Evolutionary conservation across 2,888 invertebrate species (phyloP), one percentile per base, ranked within the genome.

Genomic region (Ophioninae sp.): DNA sequence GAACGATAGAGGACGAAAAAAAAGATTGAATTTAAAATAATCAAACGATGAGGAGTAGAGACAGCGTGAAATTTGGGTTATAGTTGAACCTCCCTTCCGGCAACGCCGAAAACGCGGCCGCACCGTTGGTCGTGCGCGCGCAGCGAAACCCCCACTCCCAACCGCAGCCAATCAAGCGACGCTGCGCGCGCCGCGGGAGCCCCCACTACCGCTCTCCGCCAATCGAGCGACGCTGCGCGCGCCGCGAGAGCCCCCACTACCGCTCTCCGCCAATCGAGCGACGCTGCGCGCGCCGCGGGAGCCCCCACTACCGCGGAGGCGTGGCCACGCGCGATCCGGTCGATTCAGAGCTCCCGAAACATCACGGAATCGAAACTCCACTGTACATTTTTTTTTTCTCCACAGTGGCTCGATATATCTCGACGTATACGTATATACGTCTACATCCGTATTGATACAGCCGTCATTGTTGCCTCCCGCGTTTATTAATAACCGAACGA

Each of bases 401-500:
- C 59, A 20, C 20, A 17, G 10, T 7, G 37, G 37, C 6, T 37
- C 17, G 39, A 39, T 37, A 64, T 64, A 62, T 62, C 10, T 7
- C 3, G 7, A 21, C 59, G 62, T 20, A 62, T 30, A 62, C 6
- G 1, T 64, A 64, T 64, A 64, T 17, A 13, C n/a, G 37, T n/a
- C n/a, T 64, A 64, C n/a, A 37, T 64, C 1, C 39, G 3, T 30
- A 59, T 21, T 30, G 13, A 62, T 30, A 64, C n/a, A 64, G 65
- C 41, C 20, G 39, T 41, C 65, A 67, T 41, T 20, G 65, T 21
- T 41, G 65, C 41, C 7, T 20, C 17, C 10, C 57, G 7, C 20
- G 39, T 44, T 68, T 59, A 67, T 68, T 76, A 59, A 77, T 50
- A 77, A 77, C 61, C 72, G 39, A 59, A 70, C 37, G 20, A 70